These are phyloP conservation scores for Gerosis bhagava DNA, from an alignment of 2,888 invertebrate genomes.

Conservation along the genomic window DNA sequence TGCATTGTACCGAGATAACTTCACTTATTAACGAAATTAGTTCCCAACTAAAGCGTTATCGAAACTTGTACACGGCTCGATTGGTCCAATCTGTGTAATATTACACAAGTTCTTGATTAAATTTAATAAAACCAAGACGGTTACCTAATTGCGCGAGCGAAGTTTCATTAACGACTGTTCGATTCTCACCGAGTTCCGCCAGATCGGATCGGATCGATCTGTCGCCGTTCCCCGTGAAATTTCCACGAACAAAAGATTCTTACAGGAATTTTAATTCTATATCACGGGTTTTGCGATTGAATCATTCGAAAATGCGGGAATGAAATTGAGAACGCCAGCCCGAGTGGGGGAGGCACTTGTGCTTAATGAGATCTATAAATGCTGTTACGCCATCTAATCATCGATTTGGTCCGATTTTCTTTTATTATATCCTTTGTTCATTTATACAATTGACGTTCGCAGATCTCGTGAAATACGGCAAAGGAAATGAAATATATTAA, in stretches of 20 bases:
- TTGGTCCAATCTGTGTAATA: conserved; percentile 80
- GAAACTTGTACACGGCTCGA: conserved; percentile 77
- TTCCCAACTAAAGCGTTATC: conserved; percentile 77
- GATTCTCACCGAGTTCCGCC: conserved; percentile 63
- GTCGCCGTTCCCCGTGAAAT: conserved; percentile 40
- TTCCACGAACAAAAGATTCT: conserved; percentile 43
- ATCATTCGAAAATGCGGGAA: conserved; percentile 56
- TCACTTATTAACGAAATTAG: conserved; percentile 76
- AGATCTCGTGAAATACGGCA: background rate
- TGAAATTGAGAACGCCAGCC: conserved; percentile 51
- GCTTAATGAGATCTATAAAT: conserved; percentile 65
- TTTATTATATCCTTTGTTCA: conserved; percentile 48
- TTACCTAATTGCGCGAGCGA: conserved; percentile 74
- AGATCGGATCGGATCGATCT: conserved; percentile 59
- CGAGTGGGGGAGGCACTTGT: conserved; percentile 46
- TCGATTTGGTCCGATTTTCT: conserved; percentile 54
- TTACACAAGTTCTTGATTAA: conserved; percentile 82
- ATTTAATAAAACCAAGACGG: conserved; percentile 81
- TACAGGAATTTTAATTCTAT: conserved; percentile 47
- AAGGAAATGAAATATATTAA: conserved; percentile 1
- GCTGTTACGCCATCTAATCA: conserved; percentile 56
- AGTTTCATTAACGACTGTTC: conserved; percentile 79
- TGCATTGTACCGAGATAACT: conserved; percentile 68
- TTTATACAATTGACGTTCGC: conserved; percentile 25
- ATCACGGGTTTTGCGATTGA: conserved; percentile 48